phyloP scores from a whole-genome alignment of 2,888 invertebrate species.

The Galerucella calmariensis region DNA sequence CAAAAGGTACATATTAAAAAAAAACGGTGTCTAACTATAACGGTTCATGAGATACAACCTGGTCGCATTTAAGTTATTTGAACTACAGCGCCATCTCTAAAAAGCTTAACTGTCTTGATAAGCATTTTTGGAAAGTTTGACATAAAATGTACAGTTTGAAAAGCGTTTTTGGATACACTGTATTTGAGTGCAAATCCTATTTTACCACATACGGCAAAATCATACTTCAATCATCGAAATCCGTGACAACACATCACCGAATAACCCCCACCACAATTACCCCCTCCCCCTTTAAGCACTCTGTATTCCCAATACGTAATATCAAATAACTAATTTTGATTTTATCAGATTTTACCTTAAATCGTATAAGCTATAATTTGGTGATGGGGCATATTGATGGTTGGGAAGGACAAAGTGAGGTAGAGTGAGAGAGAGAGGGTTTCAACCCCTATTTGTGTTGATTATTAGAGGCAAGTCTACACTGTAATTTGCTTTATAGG shows the following conservation, averaged over 20 bases:
- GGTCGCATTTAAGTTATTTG: too few species aligned
- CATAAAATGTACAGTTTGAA: too few species aligned
- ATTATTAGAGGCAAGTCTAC: slow-evolving; percentile 37
- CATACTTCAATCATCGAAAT: neutral
- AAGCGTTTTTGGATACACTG: too few species aligned
- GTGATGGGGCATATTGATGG: slow-evolving; percentile 19
- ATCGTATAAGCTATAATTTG: slow-evolving; percentile 39
- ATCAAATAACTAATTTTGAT: slow-evolving; percentile 35
- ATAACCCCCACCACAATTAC: neutral
- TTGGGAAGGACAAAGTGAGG: slow-evolving; percentile 15
- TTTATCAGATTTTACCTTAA: slow-evolving; percentile 39
- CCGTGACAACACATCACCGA: neutral
- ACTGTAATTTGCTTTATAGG: slow-evolving; percentile 41
- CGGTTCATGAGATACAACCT: too few species aligned
- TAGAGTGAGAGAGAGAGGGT: slow-evolving; percentile 11
- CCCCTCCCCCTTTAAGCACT: slow-evolving; percentile 28
- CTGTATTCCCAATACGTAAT: slow-evolving; percentile 34
- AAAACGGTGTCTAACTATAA: too few species aligned
- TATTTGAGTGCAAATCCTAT: too few species aligned
- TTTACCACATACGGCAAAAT: too few species aligned
- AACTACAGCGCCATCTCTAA: too few species aligned
- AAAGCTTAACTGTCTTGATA: too few species aligned
- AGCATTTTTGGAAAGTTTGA: too few species aligned
- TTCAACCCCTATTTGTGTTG: slow-evolving; percentile 39
- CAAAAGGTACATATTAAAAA: too few species aligned